phyloP scores from a whole-genome alignment of 2,888 invertebrate genomes.

The Argynnis bischoffii region DNA sequence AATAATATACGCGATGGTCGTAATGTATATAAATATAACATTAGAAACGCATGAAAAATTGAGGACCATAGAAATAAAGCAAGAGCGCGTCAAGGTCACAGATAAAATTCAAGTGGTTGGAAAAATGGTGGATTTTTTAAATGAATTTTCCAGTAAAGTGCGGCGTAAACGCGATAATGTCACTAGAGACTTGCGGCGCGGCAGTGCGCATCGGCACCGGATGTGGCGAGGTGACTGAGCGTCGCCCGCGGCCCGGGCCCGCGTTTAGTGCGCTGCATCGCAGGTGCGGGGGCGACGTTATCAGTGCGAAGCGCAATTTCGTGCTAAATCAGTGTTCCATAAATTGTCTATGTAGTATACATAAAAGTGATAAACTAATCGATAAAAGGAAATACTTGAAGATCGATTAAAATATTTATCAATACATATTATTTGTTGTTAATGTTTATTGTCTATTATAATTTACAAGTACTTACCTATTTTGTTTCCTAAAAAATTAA shows the following conservation, averaged over 20 bases:
- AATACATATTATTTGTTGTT: too few species aligned
- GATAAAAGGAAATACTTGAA: neutral
- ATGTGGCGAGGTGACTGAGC: constrained; percentile 43
- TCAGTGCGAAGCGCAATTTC: constrained; percentile 56
- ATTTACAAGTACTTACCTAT: too few species aligned
- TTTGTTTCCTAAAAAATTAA: too few species aligned
- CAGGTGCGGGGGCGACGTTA: constrained; percentile 41
- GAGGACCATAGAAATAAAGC: constrained; percentile 39
- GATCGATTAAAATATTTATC: too few species aligned
- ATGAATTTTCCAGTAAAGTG: neutral
- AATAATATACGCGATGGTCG: constrained; percentile 29
- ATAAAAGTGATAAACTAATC: constrained; percentile 32
- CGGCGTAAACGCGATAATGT: constrained; percentile 6
- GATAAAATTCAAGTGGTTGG: constrained; percentile 41
- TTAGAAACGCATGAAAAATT: too few species aligned
- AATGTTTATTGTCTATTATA: too few species aligned
- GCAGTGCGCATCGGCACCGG: constrained; percentile 40
- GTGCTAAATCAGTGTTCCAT: constrained; percentile 56
- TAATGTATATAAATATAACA: too few species aligned
- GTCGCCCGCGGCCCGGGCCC: constrained; percentile 1
- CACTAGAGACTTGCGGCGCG: constrained; percentile 39
- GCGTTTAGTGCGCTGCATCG: neutral
- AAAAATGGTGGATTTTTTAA: neutral
- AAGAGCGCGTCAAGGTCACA: constrained; percentile 68
- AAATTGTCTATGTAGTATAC: constrained; percentile 38